Percentiles rank a stretch among this genome's conserved stretches.
phyloP scores from a whole-genome alignment of 2,888 invertebrate genomes.

The Bruchidius siliquastri region DNA sequence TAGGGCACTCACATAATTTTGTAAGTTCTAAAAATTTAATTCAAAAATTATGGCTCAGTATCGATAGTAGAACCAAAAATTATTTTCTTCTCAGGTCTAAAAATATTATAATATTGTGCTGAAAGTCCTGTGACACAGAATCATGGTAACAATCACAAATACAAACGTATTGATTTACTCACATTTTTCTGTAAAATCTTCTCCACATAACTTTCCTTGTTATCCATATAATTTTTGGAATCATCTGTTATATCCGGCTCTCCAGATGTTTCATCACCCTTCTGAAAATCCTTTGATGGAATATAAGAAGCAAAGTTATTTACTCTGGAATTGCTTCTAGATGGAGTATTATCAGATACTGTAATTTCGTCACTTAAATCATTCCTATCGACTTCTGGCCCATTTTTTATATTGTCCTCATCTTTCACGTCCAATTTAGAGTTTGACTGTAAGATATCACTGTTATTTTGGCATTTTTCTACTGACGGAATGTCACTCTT shows the following conservation, averaged over 20 bases:
- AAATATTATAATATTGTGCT: not conserved
- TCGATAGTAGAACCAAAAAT: not conserved
- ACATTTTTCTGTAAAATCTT: constrained; percentile 20
- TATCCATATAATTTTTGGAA: constrained; percentile 25
- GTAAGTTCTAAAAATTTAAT: too few species aligned
- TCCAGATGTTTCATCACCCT: constrained; percentile 40
- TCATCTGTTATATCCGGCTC: constrained; percentile 6
- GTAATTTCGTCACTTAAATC: constrained; percentile 6
- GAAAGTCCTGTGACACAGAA: not conserved
- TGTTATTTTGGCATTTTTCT: constrained; percentile 23
- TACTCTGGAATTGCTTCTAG: constrained; percentile 33
- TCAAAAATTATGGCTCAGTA: not conserved
- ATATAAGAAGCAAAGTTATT: constrained; percentile 61
- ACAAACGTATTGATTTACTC: constrained; percentile 9
- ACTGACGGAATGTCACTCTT: constrained; percentile 16
- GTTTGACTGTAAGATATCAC: constrained; percentile 27
- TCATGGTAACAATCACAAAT: not conserved
- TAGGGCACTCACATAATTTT: not conserved
- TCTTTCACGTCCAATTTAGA: constrained; percentile 26
- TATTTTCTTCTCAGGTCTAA: not conserved
- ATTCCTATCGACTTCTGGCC: constrained; percentile 9
- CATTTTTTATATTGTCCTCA: constrained; percentile 16
- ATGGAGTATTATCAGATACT: constrained; percentile 8
- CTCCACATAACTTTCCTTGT: constrained; percentile 19
- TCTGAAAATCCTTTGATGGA: constrained; percentile 47